Conservation (phyloP, 2,888 invertebrate genomes). For the Drosophila quasianomalipes region DNA sequence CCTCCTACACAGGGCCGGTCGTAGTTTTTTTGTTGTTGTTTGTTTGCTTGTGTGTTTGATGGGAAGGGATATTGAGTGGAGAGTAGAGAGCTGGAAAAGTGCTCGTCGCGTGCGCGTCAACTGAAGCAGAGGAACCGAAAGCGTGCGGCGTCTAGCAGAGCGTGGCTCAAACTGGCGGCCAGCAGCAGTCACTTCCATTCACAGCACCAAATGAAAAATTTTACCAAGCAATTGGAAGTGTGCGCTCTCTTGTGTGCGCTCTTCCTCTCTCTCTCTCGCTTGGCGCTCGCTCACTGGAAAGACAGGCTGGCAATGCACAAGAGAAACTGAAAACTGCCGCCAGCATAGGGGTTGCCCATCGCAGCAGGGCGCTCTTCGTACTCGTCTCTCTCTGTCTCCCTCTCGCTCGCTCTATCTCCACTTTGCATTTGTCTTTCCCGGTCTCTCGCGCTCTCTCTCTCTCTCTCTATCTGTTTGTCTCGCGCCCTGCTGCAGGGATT, state of each 20-base stretch:
- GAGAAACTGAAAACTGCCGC: constrained; percentile 45
- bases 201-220: constrained; percentile 27
- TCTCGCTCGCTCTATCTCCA: background rate
- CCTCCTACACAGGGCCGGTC: constrained; percentile 51
- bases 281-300: constrained; percentile 54
- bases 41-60: constrained; percentile 17
- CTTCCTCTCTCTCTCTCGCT: constrained; percentile 19
- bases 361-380: constrained; percentile 31
- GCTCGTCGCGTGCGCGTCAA: constrained; percentile 57
- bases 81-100: constrained; percentile 43
- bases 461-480: constrained; percentile 11
- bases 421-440: background rate
- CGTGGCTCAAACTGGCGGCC: constrained; percentile 79
- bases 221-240: constrained; percentile 44
- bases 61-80: constrained; percentile 9
- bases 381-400: background rate
- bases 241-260: constrained; percentile 10
- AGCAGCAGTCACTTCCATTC: constrained; percentile 42
- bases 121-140: constrained; percentile 54
- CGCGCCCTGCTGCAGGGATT: constrained; percentile 53
- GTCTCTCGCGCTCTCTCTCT: background rate
- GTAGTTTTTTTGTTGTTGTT: constrained; percentile 25
- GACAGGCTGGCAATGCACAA: constrained; percentile 34
- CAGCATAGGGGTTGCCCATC: constrained; percentile 56
- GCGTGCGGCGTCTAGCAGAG: constrained; percentile 76